These are phyloP conservation scores for Tapirus terrestris DNA, from an alignment of 2,113 vertebrate species.

Conservation along the genomic window DNA sequence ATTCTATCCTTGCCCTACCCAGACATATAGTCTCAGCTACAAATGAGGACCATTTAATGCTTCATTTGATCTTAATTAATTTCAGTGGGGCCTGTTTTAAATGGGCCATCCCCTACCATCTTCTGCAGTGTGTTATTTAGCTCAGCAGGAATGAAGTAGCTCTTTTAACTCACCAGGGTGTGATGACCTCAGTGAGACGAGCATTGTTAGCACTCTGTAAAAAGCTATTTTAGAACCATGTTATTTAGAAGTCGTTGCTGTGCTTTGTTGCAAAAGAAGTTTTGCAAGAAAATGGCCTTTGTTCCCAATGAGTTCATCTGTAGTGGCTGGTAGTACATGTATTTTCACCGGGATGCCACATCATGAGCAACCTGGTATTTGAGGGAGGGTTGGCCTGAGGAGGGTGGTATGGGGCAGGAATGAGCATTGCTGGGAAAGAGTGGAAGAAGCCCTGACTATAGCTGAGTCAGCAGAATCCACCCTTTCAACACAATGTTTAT, in stretches of 20 bases:
- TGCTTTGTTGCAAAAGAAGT: slow-evolving; percentile 80
- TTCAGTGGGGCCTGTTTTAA: slow-evolving; percentile 78
- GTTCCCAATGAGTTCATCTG: slow-evolving; percentile 65
- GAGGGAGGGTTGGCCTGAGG: not conserved
- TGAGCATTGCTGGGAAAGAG: not conserved
- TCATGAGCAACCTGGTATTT: not conserved
- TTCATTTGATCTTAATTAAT: slow-evolving; percentile 80
- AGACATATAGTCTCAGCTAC: slow-evolving; percentile 50
- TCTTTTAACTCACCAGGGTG: slow-evolving; percentile 80
- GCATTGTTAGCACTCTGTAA: slow-evolving; percentile 78
- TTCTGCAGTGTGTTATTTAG: slow-evolving; percentile 77
- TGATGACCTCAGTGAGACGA: slow-evolving; percentile 78
- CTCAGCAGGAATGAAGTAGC: slow-evolving; percentile 77
- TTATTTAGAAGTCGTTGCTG: slow-evolving; percentile 82
- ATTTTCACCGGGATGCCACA: slow-evolving; percentile 41
- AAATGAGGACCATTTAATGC: slow-evolving; percentile 69
- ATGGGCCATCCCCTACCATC: slow-evolving; percentile 73
- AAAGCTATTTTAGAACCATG: slow-evolving; percentile 83
- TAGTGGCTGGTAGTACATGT: slow-evolving; percentile 48
- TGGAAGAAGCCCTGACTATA: not conserved
- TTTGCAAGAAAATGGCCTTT: slow-evolving; percentile 79
- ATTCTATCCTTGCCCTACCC: not conserved
- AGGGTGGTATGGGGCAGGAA: not conserved
- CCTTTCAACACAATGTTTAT: not conserved
- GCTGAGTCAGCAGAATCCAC: slow-evolving; percentile 31